Conservation (phyloP, 37 sponge, comb jelly and placozoan species). For the Amphimedon queenslandica region DNA sequence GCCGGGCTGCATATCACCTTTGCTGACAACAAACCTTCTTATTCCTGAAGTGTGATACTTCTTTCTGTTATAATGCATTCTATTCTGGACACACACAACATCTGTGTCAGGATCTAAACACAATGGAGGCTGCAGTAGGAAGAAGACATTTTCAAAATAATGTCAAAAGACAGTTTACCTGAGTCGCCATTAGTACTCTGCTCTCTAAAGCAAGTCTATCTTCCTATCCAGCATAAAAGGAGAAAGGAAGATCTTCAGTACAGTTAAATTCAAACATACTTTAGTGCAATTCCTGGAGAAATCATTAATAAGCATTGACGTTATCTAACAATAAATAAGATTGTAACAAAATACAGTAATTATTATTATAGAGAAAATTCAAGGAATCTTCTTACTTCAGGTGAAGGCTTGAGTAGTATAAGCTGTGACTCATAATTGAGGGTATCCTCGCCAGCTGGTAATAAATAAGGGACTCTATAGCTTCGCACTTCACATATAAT, state of each 20-base stretch:
- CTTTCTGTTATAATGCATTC: conserved; percentile 58
- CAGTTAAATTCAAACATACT: not conserved
- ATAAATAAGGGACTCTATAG: conserved; percentile 38
- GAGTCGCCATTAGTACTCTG: conserved; percentile 46
- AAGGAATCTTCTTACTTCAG: conserved; percentile 39
- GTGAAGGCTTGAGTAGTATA: conserved; percentile 55
- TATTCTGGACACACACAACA: conserved; percentile 60
- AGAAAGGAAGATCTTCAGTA: not conserved
- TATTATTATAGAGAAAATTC: too few relatives aligned
- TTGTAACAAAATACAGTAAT: not conserved
- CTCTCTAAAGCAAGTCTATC: conserved; percentile 52
- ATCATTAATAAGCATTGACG: not conserved
- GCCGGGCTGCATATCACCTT: conserved; percentile 69
- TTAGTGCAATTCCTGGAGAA: not conserved
- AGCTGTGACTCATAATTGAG: conserved; percentile 30
- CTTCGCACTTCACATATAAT: conserved; percentile 69
- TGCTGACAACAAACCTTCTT: conserved; percentile 6
- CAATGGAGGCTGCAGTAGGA: conserved; percentile 34
- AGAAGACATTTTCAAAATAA: not conserved
- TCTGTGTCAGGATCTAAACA: conserved; percentile 71
- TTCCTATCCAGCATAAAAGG: conserved; percentile 42
- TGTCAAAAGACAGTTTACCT: not conserved
- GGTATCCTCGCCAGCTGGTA: not conserved
- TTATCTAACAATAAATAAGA: not conserved
- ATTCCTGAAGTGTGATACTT: conserved; percentile 44